Conservation (phyloP, 2,888 invertebrate species). For the Rapana venosa region DNA sequence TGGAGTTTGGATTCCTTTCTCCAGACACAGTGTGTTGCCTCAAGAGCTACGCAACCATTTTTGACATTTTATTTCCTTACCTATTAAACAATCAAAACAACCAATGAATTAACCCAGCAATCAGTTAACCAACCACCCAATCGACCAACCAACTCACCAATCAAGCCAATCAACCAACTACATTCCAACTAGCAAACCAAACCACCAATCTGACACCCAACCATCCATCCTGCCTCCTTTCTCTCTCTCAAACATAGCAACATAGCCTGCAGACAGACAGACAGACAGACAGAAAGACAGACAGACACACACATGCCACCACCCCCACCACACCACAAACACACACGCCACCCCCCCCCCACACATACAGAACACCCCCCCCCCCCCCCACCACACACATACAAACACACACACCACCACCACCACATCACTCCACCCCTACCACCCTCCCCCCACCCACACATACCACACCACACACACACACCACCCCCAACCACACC, state of each 20-base stretch:
- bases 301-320: neutral
- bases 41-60: too few species aligned
- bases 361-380: neutral
- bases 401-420: too few species aligned
- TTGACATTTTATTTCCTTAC: too few species aligned
- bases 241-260: too few species aligned
- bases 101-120: too few species aligned
- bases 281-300: neutral
- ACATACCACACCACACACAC: neutral
- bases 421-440: neutral
- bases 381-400: neutral
- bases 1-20: too few species aligned
- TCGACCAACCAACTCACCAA: neutral
- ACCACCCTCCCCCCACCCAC: neutral
- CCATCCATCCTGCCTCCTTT: neutral
- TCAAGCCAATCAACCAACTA: neutral
- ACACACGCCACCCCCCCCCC: neutral
- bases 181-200: neutral
- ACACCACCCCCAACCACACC: too few species aligned
- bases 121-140: too few species aligned
- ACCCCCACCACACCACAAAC: neutral
- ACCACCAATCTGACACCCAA: neutral
- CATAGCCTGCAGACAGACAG: neutral
- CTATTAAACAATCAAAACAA: too few species aligned
- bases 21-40: too few species aligned